Evolutionary conservation across 2,888 invertebrate genomes (phyloP), one percentile per base, ranked within the genome.

Genomic region (Cyclophora punctaria): DNA sequence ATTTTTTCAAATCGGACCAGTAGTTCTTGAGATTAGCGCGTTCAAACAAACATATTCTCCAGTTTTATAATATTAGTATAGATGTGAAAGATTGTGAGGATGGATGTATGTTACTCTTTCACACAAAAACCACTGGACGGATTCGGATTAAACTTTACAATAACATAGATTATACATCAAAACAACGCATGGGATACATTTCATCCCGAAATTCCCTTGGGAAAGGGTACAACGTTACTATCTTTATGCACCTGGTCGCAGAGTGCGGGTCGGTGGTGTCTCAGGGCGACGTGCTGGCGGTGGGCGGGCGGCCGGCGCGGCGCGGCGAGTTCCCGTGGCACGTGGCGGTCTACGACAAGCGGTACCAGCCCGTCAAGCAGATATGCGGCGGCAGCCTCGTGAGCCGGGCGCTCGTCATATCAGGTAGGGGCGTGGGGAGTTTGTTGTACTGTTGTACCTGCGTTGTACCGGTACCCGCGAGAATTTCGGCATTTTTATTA

Each of bases 341-440:
- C 58, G 83, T 85, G 0, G 89, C 86, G 0, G 73, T 92, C 3
- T 91, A 89, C 63, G 68, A 71, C 6, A 80, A 78, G 55, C 70
- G 72, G 3, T 66, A 68, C 7, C 71, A 60, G 0, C 68, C 77
- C 0, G 86, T 82, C 77, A 75, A 55, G 54, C 88, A 87, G 57
- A 86, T 89, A 54, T 92, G 91, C 54, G 90, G 91, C 0, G 90
- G 90, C 0, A 86, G 89, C 0, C 67, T 91, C 2, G 80, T 91
- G 51, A 79, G 69, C 51, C 68, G 57, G 4, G 68, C 56, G 0
- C 60, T 71, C 3, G 68, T 80, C 1, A 64, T 83, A 52, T 75
- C 80, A 49, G 80, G 80, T 80, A 34, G 20, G 20, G 20, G 20
- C 20, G 20, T 20, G 20, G 20, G 20, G 20, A 20, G 20, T 20